Base-by-base conservation (phyloP, 2,797 vertebrate genomes). In the Dicrostonyx torquatus region DNA sequence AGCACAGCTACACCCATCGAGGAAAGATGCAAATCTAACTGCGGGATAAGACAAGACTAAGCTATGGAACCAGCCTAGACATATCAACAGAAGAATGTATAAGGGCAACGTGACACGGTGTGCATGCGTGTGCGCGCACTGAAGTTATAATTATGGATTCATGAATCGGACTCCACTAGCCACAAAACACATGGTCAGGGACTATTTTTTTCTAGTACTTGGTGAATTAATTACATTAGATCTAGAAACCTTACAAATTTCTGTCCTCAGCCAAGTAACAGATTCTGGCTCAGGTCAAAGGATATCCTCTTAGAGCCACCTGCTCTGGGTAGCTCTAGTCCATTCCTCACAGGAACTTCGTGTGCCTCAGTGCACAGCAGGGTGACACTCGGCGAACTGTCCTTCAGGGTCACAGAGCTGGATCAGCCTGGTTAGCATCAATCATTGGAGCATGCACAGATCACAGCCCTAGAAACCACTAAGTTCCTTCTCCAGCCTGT, bases 241-340 rank as follows among this genome's bases (percentile, higher is more conserved):
- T 60, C 45, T 53, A 82, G 82, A 95, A 86, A 82, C 12, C 77
- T 92, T 87, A 45, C 79, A 14, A 77, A 86, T 64, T 84, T 80
- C 45, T 87, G 40, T 66, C 72, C 29, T 64, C 2, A 48, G 87
- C 45, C 70, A 84, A 90, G 79, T 66, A 90, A 58, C 8, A 60
- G 89, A 94, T 83, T 82, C 40, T 91, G n/a, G 37, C 11, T 22
- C 31, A 37, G 58, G 68, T 70, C 83, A 91, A 43, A 91, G 75
- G n/a, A 68, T 29, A 86, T 43, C 3, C 58, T 66, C 24, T 31
- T 75, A 82, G 85, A 93, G 76, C 20, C 89, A 13, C 37, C 62
- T 70, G 13, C 17, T 87, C 66, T 87, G 17, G 29, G 31, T 31
- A 62, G 3, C 85, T n/a, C 58, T 89, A 94, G 58, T 78, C 64